Conservation (phyloP, 2,113 vertebrate genomes). For the Misgurnus mizolepis region DNA sequence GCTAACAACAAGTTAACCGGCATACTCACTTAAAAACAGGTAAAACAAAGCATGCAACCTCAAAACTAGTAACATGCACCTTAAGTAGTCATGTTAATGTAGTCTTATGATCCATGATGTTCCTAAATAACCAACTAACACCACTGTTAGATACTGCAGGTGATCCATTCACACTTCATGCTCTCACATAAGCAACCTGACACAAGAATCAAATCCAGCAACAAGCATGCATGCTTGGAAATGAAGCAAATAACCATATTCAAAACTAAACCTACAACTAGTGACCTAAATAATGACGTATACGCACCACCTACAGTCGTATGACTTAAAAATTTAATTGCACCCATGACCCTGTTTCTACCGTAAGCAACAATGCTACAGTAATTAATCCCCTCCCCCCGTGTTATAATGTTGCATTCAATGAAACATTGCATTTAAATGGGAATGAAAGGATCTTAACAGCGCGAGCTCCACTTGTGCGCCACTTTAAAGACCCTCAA, state of each 20-base stretch:
- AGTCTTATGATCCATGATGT: not conserved
- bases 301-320: not conserved
- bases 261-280: not conserved
- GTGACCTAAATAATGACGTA: too few relatives aligned
- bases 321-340: not conserved
- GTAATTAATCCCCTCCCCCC: conserved; percentile 48
- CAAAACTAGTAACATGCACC: too few relatives aligned
- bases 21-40: too few relatives aligned
- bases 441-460: not conserved
- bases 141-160: conserved; percentile 31
- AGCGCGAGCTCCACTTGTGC: not conserved
- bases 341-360: conserved; percentile 10
- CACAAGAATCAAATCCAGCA: conserved; percentile 16
- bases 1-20: too few relatives aligned
- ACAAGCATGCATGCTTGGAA: conserved; percentile 9
- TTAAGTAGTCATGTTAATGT: too few relatives aligned
- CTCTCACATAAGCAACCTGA: not conserved
- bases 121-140: not conserved
- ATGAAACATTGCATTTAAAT: not conserved
- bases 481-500: not conserved
- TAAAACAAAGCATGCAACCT: not conserved
- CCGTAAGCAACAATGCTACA: conserved; percentile 55
- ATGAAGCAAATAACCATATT: not conserved
- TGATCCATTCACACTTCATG: conserved; percentile 13
- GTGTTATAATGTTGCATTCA: conserved; percentile 29